Evolutionary conservation across 1,140 invertebrate genomes (phyloP).

Genomic region (Nylanderia fulva): DNA sequence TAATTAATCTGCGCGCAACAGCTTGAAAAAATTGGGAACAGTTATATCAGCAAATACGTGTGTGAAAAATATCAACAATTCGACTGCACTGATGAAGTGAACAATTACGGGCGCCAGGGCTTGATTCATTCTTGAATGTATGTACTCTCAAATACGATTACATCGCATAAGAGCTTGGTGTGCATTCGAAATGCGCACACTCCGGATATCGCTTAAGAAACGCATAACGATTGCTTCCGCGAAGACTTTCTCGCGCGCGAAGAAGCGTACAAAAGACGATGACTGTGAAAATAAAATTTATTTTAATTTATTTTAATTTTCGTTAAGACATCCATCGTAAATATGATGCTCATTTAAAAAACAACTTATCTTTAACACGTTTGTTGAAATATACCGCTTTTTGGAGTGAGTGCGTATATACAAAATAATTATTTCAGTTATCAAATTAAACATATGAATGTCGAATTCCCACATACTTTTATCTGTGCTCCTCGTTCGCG

Average conservation of each 20-base stretch:
- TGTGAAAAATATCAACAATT: background rate
- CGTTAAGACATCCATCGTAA: background rate
- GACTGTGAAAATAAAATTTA: constrained; percentile 19
- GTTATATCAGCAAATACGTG: background rate
- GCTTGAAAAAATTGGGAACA: background rate
- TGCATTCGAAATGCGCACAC: constrained; percentile 1
- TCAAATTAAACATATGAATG: background rate
- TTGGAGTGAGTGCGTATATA: too few species aligned
- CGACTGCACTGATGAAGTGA: background rate
- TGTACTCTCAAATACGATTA: background rate
- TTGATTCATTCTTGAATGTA: background rate
- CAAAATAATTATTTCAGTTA: background rate
- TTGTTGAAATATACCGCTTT: too few species aligned
- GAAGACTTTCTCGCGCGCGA: constrained; percentile 1
- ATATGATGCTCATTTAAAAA: background rate
- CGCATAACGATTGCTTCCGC: constrained; percentile 11
- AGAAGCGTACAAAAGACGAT: constrained; percentile 1
- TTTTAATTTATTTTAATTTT: background rate
- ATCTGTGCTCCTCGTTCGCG: background rate
- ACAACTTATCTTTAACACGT: background rate
- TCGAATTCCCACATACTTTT: background rate
- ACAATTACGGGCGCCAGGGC: background rate
- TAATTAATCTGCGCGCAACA: background rate
- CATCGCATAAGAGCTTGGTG: background rate
- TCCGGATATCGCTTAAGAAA: constrained; percentile 26